These are phyloP conservation scores for Pseudorhombus dupliciocellatus DNA, from an alignment of 2,113 vertebrate genomes.

Conservation along the genomic window DNA sequence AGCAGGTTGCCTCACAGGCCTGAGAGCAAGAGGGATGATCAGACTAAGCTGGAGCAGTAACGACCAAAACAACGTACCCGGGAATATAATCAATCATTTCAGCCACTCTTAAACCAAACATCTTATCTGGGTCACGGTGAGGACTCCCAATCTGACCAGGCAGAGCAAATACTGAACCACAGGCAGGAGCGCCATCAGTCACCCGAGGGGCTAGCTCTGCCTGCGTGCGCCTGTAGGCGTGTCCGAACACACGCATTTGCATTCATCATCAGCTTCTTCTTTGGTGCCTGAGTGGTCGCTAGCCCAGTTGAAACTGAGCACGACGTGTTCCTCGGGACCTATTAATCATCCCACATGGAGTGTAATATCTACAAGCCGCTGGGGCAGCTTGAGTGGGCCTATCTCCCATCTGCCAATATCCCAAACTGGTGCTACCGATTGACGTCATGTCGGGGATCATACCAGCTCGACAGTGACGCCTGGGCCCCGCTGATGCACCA, in stretches of 20 bases:
- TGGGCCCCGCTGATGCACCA: too few species aligned
- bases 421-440: constrained; percentile 15
- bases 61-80: constrained; percentile 28
- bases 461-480: not conserved
- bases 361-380: constrained; percentile 57
- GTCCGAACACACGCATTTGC: constrained; percentile 16
- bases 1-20: constrained; percentile 13
- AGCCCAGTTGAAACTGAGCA: constrained; percentile 30
- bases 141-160: constrained; percentile 49
- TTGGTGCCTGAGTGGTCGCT: constrained; percentile 15
- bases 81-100: constrained; percentile 51
- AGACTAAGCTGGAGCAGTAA: not conserved
- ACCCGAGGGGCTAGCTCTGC: constrained; percentile 17
- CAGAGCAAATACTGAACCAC: constrained; percentile 31
- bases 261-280: constrained; percentile 34
- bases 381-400: constrained; percentile 53
- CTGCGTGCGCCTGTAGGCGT: not conserved
- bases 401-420: constrained; percentile 67
- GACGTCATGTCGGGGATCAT: not conserved
- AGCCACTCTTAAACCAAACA: constrained; percentile 35
- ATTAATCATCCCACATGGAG: constrained; percentile 65
- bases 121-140: constrained; percentile 53
- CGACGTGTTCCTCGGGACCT: constrained; percentile 35
- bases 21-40: constrained; percentile 21
- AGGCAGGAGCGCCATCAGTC: constrained; percentile 10